Base-by-base conservation (phyloP, 2,888 invertebrate genomes). In the Luffia ferchaultella region DNA sequence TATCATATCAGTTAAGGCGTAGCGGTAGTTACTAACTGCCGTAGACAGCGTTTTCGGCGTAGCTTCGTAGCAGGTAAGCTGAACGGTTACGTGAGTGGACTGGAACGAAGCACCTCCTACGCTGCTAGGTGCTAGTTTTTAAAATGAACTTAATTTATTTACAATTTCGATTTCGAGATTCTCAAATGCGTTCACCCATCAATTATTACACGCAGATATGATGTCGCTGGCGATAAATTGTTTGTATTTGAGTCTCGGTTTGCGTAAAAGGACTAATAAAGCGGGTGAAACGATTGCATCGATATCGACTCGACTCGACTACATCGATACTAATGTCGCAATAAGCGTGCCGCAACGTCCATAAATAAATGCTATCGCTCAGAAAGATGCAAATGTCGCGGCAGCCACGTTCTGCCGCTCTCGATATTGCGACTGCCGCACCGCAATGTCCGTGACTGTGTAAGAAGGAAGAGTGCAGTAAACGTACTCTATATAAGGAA, bases 361-460 rank as follows among this genome's bases (percentile, higher is more conserved):
- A 68, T 72, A 74, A 70, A 30, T 30, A 30, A 61, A 64, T 62
- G 64, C 62, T 66, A 66, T 68, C 65, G 65, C 67, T 67, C 63
- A 58, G 58, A 59, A 59, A 62, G 71, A 74, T 76, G 77, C 74
- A 76, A 77, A 79, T 75, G 70, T 74, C 67, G 65, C 60, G 60
- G 61, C 63, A 65, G 61, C 62, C 63, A 62, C 64, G 70, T 69
- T 68, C 62, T 67, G 60, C 59, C 65, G 70, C 65, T 67, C 63
- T 59, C 70, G 66, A 76, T 79, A 77, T 77, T 76, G 68, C 68
- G 63, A 61, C 30, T 3, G 30, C 30, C 30, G 30, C 30, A 12
- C 30, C 30, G 30, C 30, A 12, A 3, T 12, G 62, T 63, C 59
- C 61, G 59, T 58, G 49, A n/a, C n/a, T n/a, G n/a, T n/a, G n/a